These are phyloP conservation scores for Habropoda laboriosa DNA, from an alignment of 1,140 invertebrate species.

Conservation along the genomic window DNA sequence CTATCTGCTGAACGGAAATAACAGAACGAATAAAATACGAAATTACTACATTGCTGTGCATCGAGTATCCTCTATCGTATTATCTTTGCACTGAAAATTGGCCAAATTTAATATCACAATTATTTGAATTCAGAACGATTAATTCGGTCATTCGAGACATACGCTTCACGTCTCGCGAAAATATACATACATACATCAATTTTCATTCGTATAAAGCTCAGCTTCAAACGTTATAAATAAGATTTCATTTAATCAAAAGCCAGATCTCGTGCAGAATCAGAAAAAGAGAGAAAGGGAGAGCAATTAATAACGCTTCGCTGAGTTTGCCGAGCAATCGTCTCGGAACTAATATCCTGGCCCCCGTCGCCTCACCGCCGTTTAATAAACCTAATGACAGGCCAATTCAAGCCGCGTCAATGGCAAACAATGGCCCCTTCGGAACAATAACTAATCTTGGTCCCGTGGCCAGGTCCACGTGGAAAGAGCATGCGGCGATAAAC, in stretches of 20 bases:
- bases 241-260: background rate
- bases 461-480: background rate
- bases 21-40: background rate
- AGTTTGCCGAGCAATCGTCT: conserved; percentile 2
- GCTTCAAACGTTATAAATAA: too few species aligned
- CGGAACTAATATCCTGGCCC: background rate
- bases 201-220: too few species aligned
- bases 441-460: conserved; percentile 5
- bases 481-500: background rate
- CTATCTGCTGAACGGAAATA: background rate
- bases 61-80: too few species aligned
- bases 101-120: too few species aligned
- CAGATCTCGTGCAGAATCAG: too few species aligned
- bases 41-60: too few species aligned
- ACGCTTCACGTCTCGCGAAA: too few species aligned
- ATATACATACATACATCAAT: too few species aligned
- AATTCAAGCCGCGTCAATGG: background rate
- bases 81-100: too few species aligned
- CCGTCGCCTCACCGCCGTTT: background rate
- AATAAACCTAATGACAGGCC: background rate
- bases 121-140: too few species aligned
- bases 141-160: too few species aligned
- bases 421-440: background rate
- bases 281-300: too few species aligned
- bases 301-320: background rate